Percentiles rank a stretch among this genome's conserved stretches.
These are phyloP conservation scores for Tinamus major DNA, from an alignment of 2,797 vertebrate species.

Conservation along the genomic window DNA sequence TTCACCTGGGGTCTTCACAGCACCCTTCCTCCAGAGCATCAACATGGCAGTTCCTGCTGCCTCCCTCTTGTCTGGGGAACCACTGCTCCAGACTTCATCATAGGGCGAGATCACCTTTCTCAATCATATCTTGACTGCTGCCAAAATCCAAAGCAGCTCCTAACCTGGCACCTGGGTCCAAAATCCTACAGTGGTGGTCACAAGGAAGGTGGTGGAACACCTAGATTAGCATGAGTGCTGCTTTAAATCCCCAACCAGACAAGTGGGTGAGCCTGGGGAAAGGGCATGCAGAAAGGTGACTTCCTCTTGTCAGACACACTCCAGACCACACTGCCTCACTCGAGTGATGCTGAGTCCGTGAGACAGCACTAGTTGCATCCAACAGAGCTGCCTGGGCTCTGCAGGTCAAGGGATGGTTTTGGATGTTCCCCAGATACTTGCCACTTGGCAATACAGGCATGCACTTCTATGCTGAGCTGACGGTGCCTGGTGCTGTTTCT, in stretches of 20 bases:
- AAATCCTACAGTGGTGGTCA: background rate
- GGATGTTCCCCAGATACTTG: background rate
- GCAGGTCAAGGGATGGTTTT: fast-evolving
- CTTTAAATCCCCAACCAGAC: background rate
- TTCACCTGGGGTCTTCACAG: background rate
- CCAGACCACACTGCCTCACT: background rate
- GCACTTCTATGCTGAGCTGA: background rate
- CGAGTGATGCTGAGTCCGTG: background rate
- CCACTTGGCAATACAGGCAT: fast-evolving
- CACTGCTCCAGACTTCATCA: background rate
- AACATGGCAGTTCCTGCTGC: background rate
- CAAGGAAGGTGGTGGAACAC: background rate
- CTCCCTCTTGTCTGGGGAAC: background rate
- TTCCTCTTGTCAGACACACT: background rate
- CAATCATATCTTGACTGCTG: background rate
- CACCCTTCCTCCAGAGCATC: background rate
- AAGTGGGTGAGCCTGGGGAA: background rate
- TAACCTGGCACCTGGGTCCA: no score
- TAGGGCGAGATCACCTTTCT: background rate
- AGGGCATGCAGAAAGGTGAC: background rate
- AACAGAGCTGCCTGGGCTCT: background rate
- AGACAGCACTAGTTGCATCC: no score
- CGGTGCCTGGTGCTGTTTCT: background rate
- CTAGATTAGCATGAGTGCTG: background rate
- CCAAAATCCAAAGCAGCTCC: background rate